phyloP scores from a whole-genome alignment of 1,140 invertebrate genomes.

The Habropoda laboriosa region DNA sequence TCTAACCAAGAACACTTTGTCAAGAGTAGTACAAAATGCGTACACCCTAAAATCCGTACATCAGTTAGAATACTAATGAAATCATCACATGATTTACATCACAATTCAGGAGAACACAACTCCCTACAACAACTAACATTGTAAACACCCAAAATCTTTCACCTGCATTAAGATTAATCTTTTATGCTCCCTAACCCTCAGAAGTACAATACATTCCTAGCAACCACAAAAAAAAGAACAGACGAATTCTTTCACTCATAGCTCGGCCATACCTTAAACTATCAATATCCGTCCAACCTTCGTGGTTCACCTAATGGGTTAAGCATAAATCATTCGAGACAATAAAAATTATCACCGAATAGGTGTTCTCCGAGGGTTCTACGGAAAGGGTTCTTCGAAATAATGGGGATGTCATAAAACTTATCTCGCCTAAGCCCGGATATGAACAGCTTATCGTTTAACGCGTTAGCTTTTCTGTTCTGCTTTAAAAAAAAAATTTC shows the following conservation, averaged over 20 bases:
- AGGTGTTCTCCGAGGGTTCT: not conserved
- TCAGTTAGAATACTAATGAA: no score
- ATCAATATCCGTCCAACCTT: not conserved
- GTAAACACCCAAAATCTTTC: no score
- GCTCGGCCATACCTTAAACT: not conserved
- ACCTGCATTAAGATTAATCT: no score
- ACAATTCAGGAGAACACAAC: no score
- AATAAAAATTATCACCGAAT: constrained; percentile 44
- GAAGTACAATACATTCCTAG: not conserved
- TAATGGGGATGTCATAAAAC: constrained; percentile 40
- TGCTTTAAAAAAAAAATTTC: no score
- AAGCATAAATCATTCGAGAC: constrained; percentile 12
- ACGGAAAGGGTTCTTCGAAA: constrained; percentile 17
- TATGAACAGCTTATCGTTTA: constrained; percentile 23
- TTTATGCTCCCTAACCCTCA: no score
- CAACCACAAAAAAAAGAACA: not conserved
- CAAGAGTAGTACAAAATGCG: no score
- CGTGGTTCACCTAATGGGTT: not conserved
- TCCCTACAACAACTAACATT: no score
- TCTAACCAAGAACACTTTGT: no score
- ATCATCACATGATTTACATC: no score
- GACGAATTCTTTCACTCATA: not conserved
- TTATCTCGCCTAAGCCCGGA: constrained; percentile 24
- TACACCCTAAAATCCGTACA: no score
- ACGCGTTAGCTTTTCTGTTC: not conserved